phyloP scores from a whole-genome alignment of 2,888 invertebrate species.

The Nymphalis polychloros region DNA sequence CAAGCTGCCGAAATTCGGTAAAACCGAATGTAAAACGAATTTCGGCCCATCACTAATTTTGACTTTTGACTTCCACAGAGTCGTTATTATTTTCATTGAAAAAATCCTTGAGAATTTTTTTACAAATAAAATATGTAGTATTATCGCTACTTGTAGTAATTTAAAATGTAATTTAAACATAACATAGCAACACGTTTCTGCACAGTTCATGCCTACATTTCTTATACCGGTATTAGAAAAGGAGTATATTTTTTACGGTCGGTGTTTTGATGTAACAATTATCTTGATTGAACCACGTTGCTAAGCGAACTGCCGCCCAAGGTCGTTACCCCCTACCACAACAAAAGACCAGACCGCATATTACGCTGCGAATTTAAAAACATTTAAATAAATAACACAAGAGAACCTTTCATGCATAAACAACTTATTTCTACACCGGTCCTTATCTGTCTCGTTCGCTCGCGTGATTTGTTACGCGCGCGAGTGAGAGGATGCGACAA shows the following conservation, averaged over 20 bases:
- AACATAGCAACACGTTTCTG: slow-evolving; percentile 16
- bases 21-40: no score
- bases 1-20: no score
- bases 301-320: slow-evolving; percentile 60
- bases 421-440: slow-evolving; percentile 40
- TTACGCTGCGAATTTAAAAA: slow-evolving; percentile 74
- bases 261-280: slow-evolving; percentile 46
- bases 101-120: background rate
- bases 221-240: slow-evolving; percentile 14
- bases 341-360: slow-evolving; percentile 58
- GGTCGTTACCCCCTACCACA: slow-evolving; percentile 71
- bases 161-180: background rate
- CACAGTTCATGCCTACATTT: slow-evolving; percentile 7
- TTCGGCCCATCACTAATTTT: no score
- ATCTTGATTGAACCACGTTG: slow-evolving; percentile 49
- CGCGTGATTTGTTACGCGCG: slow-evolving; percentile 41
- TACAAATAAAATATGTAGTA: background rate
- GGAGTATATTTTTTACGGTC: slow-evolving; percentile 28
- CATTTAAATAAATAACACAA: slow-evolving; percentile 74
- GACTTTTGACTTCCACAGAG: background rate
- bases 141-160: background rate
- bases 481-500: slow-evolving; percentile 66
- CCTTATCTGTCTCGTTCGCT: slow-evolving; percentile 51
- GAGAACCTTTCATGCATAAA: slow-evolving; percentile 74
- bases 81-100: background rate